Evolutionary conservation across 2,113 vertebrate genomes (phyloP).

Genomic region (Clarias gariepinus): DNA sequence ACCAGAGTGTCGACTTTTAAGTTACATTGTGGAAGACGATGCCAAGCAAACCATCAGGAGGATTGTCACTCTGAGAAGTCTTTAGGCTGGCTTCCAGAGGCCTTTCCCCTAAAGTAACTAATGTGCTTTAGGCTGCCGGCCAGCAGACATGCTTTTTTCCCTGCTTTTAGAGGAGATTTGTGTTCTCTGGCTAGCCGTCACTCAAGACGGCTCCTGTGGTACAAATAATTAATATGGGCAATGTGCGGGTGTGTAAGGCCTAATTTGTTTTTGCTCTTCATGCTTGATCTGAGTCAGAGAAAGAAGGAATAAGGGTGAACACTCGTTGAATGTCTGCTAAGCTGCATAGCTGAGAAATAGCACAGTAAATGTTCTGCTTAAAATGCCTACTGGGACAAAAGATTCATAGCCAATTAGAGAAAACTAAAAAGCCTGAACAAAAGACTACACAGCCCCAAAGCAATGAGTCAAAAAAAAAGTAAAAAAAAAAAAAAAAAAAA

Average conservation of each 20-base stretch:
- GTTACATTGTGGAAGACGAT: constrained; percentile 38
- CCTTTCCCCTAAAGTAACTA: constrained; percentile 69
- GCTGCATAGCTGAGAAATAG: constrained; percentile 45
- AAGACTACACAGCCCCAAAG: constrained; percentile 33
- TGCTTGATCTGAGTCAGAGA: constrained; percentile 70
- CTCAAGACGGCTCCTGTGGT: constrained; percentile 70
- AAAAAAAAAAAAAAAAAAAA: background rate
- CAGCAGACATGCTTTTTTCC: constrained; percentile 68
- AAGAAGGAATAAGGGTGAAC: constrained; percentile 60
- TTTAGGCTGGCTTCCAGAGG: constrained; percentile 70
- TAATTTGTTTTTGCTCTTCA: constrained; percentile 80
- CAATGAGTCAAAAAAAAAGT: background rate
- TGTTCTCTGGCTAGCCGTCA: constrained; percentile 70
- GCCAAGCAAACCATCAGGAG: constrained; percentile 50
- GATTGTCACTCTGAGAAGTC: constrained; percentile 68
- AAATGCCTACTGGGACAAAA: constrained; percentile 41
- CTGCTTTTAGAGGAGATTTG: constrained; percentile 66
- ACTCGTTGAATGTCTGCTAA: constrained; percentile 43
- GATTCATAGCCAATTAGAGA: constrained; percentile 47
- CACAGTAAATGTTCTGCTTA: constrained; percentile 45
- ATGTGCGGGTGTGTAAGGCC: constrained; percentile 67
- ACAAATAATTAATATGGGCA: constrained; percentile 75
- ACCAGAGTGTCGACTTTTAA: constrained; percentile 45
- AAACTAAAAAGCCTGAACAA: constrained; percentile 42
- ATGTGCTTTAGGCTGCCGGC: constrained; percentile 71